Conservation (phyloP, 30 jellyfish, hydroid and myxozoan species). For the Sanderia malayensis region DNA sequence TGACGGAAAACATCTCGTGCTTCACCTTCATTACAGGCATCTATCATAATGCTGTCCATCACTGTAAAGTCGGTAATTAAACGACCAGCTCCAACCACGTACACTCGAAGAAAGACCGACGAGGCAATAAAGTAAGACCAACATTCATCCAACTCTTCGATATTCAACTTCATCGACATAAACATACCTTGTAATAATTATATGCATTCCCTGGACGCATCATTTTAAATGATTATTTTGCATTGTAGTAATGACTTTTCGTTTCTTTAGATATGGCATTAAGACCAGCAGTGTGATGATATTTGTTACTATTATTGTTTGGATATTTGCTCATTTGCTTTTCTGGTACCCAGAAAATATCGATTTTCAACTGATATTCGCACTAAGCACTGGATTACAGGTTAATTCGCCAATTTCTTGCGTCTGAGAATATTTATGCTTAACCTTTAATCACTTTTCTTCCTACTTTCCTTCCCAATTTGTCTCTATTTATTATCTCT, state of each 20-base stretch:
- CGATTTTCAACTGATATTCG: slow-evolving; percentile 65
- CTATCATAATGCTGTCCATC: slow-evolving; percentile 52
- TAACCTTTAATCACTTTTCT: no score
- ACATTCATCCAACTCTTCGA: no score
- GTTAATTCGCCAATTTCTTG: slow-evolving; percentile 22
- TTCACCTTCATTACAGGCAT: no score
- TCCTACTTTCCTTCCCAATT: no score
- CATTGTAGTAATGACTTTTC: no score
- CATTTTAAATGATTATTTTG: no score
- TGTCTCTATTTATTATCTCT: no score
- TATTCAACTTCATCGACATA: no score
- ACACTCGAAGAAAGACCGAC: slow-evolving; percentile 54
- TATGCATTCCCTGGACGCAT: no score
- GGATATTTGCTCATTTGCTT: slow-evolving; percentile 70
- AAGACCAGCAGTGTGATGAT: slow-evolving; percentile 76
- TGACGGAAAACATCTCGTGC: no score
- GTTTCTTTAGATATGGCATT: slow-evolving; percentile 60
- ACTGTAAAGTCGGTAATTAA: slow-evolving; percentile 55
- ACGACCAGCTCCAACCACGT: slow-evolving; percentile 60
- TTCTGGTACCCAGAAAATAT: slow-evolving; percentile 77
- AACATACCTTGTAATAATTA: no score
- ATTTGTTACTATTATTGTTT: slow-evolving; percentile 42
- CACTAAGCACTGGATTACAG: slow-evolving; percentile 71
- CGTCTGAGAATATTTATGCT: background rate
- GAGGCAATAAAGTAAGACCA: slow-evolving; percentile 54